These are phyloP conservation scores for Chelonus insularis DNA, from an alignment of 1,140 invertebrate genomes.

Conservation along the genomic window DNA sequence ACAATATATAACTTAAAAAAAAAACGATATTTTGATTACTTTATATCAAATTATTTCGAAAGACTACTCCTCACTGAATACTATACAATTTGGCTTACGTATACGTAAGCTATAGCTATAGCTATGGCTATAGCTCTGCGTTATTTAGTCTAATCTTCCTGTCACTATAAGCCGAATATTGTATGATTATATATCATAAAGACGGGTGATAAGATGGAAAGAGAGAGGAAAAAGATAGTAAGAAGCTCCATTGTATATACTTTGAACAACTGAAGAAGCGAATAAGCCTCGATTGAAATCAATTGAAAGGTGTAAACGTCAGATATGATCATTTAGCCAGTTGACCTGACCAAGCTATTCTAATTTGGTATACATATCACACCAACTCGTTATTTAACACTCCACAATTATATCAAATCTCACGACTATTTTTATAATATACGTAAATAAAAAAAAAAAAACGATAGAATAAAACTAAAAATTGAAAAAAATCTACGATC, in stretches of 20 bases:
- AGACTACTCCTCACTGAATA: too few relatives aligned
- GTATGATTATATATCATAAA: neutral
- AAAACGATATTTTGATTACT: too few relatives aligned
- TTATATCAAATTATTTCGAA: too few relatives aligned
- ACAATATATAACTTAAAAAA: too few relatives aligned
- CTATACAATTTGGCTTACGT: too few relatives aligned
- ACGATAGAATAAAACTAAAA: too few relatives aligned
- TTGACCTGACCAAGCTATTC: constrained; percentile 43
- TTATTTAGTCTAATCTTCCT: neutral
- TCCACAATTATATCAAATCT: neutral
- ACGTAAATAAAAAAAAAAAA: too few relatives aligned
- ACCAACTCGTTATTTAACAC: constrained; percentile 29
- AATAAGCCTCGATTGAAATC: constrained; percentile 53
- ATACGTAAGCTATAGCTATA: too few relatives aligned
- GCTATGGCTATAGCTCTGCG: too few relatives aligned
- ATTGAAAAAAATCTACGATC: too few relatives aligned
- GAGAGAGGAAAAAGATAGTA: constrained; percentile 29
- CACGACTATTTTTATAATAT: too few relatives aligned
- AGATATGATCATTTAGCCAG: constrained; percentile 52
- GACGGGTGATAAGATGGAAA: neutral
- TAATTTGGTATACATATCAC: constrained; percentile 28
- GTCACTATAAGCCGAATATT: neutral
- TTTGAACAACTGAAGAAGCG: constrained; percentile 31
- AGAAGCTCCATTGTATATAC: constrained; percentile 20
- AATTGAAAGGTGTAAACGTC: constrained; percentile 56